Evolutionary conservation across 2,113 vertebrate genomes (phyloP), one percentile per base, ranked within the genome.

Genomic region (Danionella cerebrum): DNA sequence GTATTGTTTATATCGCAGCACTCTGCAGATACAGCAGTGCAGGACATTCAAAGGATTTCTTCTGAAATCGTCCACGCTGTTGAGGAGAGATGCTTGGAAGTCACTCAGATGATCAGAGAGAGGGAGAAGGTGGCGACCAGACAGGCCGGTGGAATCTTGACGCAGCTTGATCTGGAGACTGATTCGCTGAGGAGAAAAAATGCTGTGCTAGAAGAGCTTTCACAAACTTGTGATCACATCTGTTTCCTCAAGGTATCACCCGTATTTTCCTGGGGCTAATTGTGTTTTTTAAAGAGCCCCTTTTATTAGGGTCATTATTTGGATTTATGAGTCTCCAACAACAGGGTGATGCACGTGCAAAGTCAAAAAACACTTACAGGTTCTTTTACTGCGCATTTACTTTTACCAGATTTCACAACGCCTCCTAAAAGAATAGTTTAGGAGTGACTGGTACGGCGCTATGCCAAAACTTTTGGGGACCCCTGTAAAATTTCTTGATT

Each of bases 1-100:
- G 54, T 58, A 21, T 58, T 19, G 14, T 21, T 25, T 38, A 42
- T n/a, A n/a, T n/a, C n/a, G n/a, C 65, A 76, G 73, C 2, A 51
- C 42, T 67, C 67, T 58, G 64, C 71, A 45, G 67, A 65, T 58
- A 33, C 45, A 21, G 67, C 67, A 53, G 51, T 68, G 51, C 31
- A 57, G 25, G 29, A 65, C 24, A 65, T 36, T 19, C 67, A 73
- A 25, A 36, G 4, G 25, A 35, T 76, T 55, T 76, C 70, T 19
- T 51, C 33, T 14, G 36, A 67, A 24, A 16, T 70, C 5, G 71
- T 67, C 59, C 3, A 21, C 11, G 55, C 48, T 13, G 50, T 69
- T 47, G 41, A 73, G 33, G 41, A 11, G 18, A 73, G 24, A 12
- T 10, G 24, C 33, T 42, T 44, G 6, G 42, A 55, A n/a, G 38